Percentiles rank a stretch among this genome's conserved stretches.
phyloP scores from a whole-genome alignment of 1,140 invertebrate species.

The Drosophila lacertosa region DNA sequence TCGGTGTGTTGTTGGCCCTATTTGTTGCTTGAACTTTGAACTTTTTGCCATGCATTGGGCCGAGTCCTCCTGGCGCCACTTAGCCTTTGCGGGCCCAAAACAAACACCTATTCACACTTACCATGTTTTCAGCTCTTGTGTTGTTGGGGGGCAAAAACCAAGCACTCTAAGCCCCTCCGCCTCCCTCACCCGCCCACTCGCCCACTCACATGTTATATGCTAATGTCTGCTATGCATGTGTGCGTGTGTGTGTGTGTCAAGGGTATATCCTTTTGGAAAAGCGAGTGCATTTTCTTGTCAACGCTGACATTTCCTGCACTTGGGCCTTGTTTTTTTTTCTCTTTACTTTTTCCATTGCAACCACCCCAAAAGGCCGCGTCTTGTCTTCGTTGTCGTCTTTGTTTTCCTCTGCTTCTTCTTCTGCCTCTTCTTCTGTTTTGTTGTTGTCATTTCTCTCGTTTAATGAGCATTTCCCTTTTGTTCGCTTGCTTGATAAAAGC shows the following conservation, averaged over 20 bases:
- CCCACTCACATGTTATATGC: conserved; percentile 18
- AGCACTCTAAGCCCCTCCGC: conserved; percentile 18
- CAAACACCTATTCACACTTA: conserved; percentile 25
- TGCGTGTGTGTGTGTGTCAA: conserved; percentile 57
- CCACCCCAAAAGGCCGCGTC: background rate
- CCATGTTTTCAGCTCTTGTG: conserved; percentile 7
- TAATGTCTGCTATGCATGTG: conserved; percentile 21
- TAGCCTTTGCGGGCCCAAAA: conserved; percentile 30
- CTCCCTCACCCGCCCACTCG: background rate
- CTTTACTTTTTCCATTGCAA: conserved; percentile 3
- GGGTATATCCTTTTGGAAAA: conserved; percentile 73
- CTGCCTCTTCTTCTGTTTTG: conserved; percentile 26
- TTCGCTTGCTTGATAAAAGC: conserved; percentile 55
- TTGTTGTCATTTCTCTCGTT: conserved; percentile 59
- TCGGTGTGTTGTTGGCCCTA: conserved; percentile 43
- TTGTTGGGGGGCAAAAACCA: conserved; percentile 16
- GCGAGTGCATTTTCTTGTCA: conserved; percentile 80
- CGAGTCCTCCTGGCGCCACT: conserved; percentile 26
- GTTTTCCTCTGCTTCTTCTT: conserved; percentile 1
- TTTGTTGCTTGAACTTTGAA: conserved; percentile 73
- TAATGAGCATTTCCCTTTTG: conserved; percentile 77
- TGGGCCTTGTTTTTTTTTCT: conserved; percentile 58
- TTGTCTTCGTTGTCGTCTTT: conserved; percentile 17
- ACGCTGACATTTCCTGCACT: conserved; percentile 79
- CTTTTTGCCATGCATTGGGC: conserved; percentile 52